Evolutionary conservation across 2,113 vertebrate genomes (phyloP).

Genomic region (Nothocercus julius): DNA sequence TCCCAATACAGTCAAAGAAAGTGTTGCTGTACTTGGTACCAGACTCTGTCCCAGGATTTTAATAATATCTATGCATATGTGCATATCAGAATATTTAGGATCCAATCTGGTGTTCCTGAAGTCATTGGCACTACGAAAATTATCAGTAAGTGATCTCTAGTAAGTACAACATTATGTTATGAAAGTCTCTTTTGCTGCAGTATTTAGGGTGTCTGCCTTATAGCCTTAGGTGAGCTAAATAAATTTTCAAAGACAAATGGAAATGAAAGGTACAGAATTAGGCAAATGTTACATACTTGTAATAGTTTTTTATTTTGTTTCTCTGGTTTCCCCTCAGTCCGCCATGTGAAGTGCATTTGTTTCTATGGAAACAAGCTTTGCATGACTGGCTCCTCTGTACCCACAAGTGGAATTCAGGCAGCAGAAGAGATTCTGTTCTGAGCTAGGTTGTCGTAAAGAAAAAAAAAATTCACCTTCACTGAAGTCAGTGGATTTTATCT

Average conservation of each 20-base stretch:
- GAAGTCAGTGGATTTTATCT: neutral
- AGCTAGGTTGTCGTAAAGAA: neutral
- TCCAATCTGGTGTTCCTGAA: neutral
- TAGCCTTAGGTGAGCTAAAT: neutral
- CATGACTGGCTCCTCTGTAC: neutral
- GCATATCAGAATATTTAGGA: neutral
- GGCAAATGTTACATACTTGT: neutral
- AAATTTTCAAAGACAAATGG: neutral
- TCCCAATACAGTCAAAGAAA: neutral
- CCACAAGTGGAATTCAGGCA: neutral
- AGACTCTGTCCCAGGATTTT: neutral
- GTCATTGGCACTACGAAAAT: neutral
- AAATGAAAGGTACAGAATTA: neutral
- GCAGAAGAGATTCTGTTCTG: neutral
- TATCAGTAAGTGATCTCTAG: neutral
- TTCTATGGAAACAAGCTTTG: conserved; percentile 53
- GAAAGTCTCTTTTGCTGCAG: neutral
- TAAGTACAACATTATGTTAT: neutral
- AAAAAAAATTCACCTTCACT: neutral
- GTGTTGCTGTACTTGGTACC: neutral
- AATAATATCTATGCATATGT: neutral
- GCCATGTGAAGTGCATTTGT: neutral
- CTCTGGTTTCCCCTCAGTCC: neutral
- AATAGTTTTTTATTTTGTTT: neutral
- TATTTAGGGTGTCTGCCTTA: neutral